These are phyloP conservation scores for Tachina fera DNA, from an alignment of 2,888 invertebrate genomes.

Conservation along the genomic window DNA sequence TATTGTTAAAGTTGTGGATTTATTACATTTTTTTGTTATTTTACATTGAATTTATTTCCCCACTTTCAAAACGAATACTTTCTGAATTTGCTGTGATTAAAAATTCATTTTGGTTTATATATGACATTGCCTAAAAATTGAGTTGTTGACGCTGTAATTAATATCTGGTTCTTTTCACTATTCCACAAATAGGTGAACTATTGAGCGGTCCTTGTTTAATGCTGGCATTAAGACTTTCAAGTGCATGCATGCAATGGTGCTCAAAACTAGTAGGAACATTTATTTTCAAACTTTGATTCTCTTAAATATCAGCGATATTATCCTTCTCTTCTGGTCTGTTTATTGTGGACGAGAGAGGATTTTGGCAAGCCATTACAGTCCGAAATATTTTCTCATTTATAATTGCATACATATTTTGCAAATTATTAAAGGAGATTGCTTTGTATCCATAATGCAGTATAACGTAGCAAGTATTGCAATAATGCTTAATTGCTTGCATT, in stretches of 20 bases:
- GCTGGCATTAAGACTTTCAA: too few relatives aligned
- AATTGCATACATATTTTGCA: conserved; percentile 54
- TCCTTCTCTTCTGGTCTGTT: not conserved
- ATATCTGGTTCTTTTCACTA: too few relatives aligned
- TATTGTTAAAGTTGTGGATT: too few relatives aligned
- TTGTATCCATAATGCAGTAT: conserved; percentile 33
- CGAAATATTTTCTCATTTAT: conserved; percentile 38
- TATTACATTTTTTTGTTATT: too few relatives aligned
- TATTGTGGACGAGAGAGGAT: not conserved
- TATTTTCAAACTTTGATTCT: conserved; percentile 34
- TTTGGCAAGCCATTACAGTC: not conserved
- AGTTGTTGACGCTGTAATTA: too few relatives aligned
- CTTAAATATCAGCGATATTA: not conserved
- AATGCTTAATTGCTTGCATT: conserved; percentile 45
- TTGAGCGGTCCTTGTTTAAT: too few relatives aligned
- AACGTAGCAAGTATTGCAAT: conserved; percentile 25
- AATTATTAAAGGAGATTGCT: conserved; percentile 54
- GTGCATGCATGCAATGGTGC: not conserved
- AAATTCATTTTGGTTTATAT: too few relatives aligned
- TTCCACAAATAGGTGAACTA: too few relatives aligned
- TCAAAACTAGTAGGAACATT: conserved; percentile 13
- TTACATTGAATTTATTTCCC: too few relatives aligned
- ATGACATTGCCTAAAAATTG: too few relatives aligned
- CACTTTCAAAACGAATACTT: too few relatives aligned
- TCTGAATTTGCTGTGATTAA: too few relatives aligned